Evolutionary conservation across 2,888 invertebrate species (phyloP).

Genomic region (Melangyna quadrimaculata): DNA sequence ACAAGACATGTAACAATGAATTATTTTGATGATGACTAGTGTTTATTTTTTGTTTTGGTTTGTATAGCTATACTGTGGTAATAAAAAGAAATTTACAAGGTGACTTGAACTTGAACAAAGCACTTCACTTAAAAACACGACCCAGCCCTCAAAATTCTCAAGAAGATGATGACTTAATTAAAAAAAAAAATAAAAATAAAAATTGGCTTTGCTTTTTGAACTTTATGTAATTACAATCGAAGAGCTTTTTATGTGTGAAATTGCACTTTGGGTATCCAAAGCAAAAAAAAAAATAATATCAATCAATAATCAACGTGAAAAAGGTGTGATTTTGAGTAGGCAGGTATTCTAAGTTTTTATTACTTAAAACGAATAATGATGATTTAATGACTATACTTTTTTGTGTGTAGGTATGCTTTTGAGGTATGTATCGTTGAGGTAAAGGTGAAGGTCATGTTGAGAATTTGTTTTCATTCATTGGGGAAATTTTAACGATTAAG

Average conservation of each 20-base stretch:
- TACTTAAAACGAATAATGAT: not conserved
- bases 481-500: not conserved
- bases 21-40: conserved; percentile 16
- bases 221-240: not conserved
- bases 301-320: not conserved
- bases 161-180: not conserved
- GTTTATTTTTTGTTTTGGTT: not conserved
- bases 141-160: not conserved
- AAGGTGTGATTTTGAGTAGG: not conserved
- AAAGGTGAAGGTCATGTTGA: not conserved
- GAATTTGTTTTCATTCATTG: not conserved
- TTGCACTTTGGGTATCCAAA: not conserved
- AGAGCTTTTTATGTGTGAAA: not conserved
- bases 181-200: not conserved
- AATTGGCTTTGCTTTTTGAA: too few relatives aligned
- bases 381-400: not conserved
- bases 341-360: not conserved
- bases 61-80: not conserved
- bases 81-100: not conserved
- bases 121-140: not conserved
- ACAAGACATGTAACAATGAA: conserved; percentile 34
- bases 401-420: not conserved
- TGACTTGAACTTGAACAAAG: not conserved
- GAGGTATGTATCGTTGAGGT: not conserved
- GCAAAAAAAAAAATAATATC: not conserved